Conservation (phyloP, 2,888 invertebrate species). For the Drosophila algonquin region DNA sequence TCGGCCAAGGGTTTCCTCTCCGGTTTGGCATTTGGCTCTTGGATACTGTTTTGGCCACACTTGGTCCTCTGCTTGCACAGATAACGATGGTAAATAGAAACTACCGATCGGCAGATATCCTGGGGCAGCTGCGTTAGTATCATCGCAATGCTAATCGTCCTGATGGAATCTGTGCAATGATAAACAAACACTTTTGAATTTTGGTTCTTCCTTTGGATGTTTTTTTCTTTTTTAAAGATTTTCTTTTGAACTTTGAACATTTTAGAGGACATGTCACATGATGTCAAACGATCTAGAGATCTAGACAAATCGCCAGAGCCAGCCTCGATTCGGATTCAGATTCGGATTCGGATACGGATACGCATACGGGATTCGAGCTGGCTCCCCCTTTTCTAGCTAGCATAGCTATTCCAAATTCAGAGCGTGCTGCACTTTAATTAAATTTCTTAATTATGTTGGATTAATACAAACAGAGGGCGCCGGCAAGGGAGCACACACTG, state of each 20-base stretch:
- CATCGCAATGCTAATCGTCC: neutral
- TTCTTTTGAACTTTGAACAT: neutral
- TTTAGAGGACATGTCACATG: neutral
- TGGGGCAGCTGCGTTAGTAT: neutral
- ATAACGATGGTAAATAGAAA: neutral
- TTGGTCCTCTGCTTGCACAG: neutral
- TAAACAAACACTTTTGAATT: neutral
- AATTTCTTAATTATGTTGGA: constrained; percentile 78
- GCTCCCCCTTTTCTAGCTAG: constrained; percentile 3
- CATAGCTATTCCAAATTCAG: constrained; percentile 64
- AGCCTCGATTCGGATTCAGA: neutral
- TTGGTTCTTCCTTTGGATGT: neutral
- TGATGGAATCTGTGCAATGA: neutral
- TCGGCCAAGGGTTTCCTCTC: too few species aligned
- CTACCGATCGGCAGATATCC: neutral
- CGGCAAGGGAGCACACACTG: constrained; percentile 23
- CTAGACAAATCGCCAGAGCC: neutral
- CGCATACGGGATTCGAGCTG: too few species aligned
- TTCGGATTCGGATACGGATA: too few species aligned
- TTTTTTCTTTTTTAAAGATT: neutral
- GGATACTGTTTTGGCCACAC: neutral
- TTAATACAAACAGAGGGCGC: constrained; percentile 59
- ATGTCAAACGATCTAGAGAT: too few species aligned
- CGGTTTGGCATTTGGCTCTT: too few species aligned
- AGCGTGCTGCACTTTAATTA: constrained; percentile 76